A percentile compares a stretch with the other conserved stretches of the same genome.
Evolutionary conservation across 2,797 vertebrate genomes (phyloP).

Genomic region (Phoeniculus purpureus): DNA sequence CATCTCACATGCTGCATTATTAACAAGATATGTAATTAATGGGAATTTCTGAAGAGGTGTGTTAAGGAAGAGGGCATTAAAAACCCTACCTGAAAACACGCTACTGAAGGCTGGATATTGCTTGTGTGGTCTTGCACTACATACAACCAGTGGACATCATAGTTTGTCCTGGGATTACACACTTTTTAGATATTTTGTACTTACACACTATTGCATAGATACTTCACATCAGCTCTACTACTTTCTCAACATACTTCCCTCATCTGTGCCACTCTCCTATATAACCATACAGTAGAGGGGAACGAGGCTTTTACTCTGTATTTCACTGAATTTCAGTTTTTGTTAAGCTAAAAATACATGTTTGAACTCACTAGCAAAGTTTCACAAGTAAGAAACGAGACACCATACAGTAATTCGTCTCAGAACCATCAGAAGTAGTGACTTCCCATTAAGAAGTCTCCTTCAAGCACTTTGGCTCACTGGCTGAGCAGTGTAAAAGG

Average conservation of each 20-base stretch:
- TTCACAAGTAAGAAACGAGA: neutral
- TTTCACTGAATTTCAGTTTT: neutral
- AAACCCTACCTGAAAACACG: neutral
- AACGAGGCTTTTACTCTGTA: neutral
- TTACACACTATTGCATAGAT: neutral
- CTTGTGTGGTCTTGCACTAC: neutral
- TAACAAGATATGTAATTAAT: neutral
- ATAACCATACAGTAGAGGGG: neutral
- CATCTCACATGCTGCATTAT: neutral
- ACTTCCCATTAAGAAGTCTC: neutral
- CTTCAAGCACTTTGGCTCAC: conserved; percentile 14
- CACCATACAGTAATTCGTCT: neutral
- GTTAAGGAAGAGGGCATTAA: neutral
- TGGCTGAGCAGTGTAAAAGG: neutral
- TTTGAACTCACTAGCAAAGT: neutral
- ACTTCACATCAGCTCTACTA: neutral
- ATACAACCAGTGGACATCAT: neutral
- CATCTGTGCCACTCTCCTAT: neutral
- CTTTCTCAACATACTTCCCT: neutral
- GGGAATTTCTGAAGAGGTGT: neutral
- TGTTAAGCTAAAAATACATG: neutral
- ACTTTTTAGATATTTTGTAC: neutral
- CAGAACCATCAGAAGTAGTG: neutral
- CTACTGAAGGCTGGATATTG: neutral
- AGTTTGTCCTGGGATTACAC: neutral